A percentile compares a stretch with the other conserved stretches of the same genome.
These are phyloP conservation scores for Melitaea athalia DNA, from an alignment of 2,888 invertebrate genomes.

Conservation along the genomic window DNA sequence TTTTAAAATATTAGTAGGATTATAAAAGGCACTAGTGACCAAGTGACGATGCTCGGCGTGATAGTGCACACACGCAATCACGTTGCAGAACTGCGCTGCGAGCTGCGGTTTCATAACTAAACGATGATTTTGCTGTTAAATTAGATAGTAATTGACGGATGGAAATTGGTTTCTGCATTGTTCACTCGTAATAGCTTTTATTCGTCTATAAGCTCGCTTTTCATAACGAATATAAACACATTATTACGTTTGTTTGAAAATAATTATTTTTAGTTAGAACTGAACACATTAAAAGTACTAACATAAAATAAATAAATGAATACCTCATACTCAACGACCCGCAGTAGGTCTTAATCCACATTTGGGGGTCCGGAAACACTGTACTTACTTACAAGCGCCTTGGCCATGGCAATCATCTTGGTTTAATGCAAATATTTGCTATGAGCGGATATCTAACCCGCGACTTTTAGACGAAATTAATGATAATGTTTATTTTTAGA, in stretches of 20 bases:
- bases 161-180: constrained; percentile 23
- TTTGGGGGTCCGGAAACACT: too few species aligned
- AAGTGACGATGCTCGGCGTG: neutral
- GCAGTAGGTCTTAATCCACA: too few species aligned
- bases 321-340: too few species aligned
- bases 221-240: neutral
- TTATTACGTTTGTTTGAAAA: neutral
- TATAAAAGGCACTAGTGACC: neutral
- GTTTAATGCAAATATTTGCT: too few species aligned
- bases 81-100: constrained; percentile 28
- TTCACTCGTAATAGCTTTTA: neutral
- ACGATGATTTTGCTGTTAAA: constrained; percentile 31
- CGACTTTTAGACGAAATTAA: too few species aligned
- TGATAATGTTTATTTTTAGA: too few species aligned
- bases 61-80: constrained; percentile 14
- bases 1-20: too few species aligned
- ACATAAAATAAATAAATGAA: neutral
- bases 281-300: neutral
- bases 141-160: constrained; percentile 32
- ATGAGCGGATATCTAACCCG: too few species aligned
- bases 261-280: neutral
- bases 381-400: too few species aligned
- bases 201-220: neutral
- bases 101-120: constrained; percentile 35
- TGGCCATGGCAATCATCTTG: too few species aligned